Percentiles rank a stretch among this genome's conserved stretches.
Conservation (phyloP, 2,797 vertebrate genomes). For the Hippopotamyrus pictus region DNA sequence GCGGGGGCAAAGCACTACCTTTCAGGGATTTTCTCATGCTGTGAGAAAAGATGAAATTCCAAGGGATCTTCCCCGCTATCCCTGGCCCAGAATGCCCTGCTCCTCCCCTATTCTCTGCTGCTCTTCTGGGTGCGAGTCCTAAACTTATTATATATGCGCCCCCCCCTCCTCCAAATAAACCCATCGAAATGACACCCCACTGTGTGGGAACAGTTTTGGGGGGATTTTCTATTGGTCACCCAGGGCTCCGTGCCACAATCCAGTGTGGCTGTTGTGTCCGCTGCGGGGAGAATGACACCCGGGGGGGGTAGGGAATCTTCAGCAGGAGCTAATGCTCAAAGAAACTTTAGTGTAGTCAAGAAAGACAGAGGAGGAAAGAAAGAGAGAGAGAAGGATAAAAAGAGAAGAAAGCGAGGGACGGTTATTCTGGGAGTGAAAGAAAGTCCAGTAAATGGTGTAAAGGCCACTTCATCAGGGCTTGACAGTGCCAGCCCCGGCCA, state of each 20-base stretch:
- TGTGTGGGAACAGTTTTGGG: neutral
- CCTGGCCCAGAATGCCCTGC: neutral
- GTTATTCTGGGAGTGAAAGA: neutral
- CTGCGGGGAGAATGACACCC: slow-evolving; percentile 37
- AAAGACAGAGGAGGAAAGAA: neutral
- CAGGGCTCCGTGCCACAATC: slow-evolving; percentile 16
- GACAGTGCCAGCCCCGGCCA: neutral
- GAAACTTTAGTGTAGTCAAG: slow-evolving; percentile 1
- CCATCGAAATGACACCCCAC: neutral
- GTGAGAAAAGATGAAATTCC: slow-evolving; percentile 34
- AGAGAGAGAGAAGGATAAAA: neutral
- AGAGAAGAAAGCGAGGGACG: neutral
- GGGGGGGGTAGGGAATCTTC: slow-evolving; percentile 46
- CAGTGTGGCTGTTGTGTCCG: slow-evolving; percentile 52
- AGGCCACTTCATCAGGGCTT: neutral
- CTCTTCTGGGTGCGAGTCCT: neutral
- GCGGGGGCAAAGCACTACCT: neutral
- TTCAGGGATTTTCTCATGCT: slow-evolving; percentile 31
- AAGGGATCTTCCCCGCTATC: slow-evolving; percentile 31
- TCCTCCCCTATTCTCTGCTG: neutral
- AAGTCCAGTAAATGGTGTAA: neutral
- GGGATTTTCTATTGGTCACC: slow-evolving; percentile 10
- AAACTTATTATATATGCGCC: neutral
- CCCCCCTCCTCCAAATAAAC: neutral
- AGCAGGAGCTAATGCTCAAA: slow-evolving; percentile 20